phyloP scores from a whole-genome alignment of 2,797 vertebrate species.

The Garrulus glandarius region DNA sequence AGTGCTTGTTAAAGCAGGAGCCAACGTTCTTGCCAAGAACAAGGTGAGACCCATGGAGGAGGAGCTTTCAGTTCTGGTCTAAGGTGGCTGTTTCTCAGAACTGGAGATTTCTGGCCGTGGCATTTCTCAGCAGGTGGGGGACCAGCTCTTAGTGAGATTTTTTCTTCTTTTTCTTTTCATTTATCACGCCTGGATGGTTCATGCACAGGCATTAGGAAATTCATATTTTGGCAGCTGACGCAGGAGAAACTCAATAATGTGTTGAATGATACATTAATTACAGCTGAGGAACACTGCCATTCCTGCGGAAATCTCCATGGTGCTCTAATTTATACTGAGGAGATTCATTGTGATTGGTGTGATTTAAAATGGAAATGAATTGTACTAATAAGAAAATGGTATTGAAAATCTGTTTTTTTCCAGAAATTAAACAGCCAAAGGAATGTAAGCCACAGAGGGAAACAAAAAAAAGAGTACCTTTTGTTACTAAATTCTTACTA shows the following conservation, averaged over 20 bases:
- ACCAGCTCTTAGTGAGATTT: neutral
- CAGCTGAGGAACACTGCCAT: neutral
- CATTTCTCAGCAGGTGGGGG: neutral
- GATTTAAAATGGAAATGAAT: constrained; percentile 4
- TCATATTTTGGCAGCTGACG: neutral
- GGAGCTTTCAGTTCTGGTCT: neutral
- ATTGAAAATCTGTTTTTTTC: neutral
- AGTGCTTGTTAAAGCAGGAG: constrained; percentile 93
- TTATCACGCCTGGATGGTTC: neutral
- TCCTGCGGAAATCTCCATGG: neutral
- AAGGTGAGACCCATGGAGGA: constrained; percentile 81
- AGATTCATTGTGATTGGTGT: neutral
- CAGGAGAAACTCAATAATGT: neutral
- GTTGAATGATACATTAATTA: constrained; percentile 6
- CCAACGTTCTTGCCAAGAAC: constrained; percentile 92
- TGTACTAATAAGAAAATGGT: neutral
- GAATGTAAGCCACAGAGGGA: neutral
- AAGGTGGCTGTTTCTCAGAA: neutral
- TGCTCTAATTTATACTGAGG: neutral
- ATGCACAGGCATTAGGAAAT: neutral
- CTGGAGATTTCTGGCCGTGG: neutral
- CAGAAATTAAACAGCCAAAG: neutral
- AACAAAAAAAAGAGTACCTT: neutral
- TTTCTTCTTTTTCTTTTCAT: neutral
- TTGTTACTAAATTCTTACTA: neutral